Evolutionary conservation across 2,888 invertebrate species (phyloP).

Genomic region (Sinotaia quadrata): DNA sequence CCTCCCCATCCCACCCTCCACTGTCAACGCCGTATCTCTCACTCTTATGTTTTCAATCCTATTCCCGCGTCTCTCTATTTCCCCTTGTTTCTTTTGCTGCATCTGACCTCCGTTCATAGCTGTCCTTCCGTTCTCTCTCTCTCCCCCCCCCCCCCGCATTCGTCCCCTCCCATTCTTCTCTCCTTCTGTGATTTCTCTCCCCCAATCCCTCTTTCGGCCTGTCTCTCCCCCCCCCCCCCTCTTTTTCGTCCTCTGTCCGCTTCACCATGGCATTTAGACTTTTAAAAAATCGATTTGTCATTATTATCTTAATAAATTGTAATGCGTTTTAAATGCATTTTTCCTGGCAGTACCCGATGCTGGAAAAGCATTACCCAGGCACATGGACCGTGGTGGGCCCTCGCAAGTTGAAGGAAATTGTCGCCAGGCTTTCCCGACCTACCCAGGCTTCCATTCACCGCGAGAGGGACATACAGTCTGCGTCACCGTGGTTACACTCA

Average conservation of each 20-base stretch:
- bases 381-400: conserved; percentile 51
- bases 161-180: neutral
- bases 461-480: neutral
- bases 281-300: too few species aligned
- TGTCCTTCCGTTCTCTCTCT: neutral
- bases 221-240: neutral
- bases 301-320: too few species aligned
- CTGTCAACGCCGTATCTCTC: too few species aligned
- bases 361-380: conserved; percentile 57
- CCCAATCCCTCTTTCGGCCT: neutral
- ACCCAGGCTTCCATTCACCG: conserved; percentile 36
- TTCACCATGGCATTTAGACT: neutral
- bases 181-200: neutral
- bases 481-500: neutral
- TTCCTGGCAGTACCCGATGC: conserved; percentile 43
- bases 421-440: conserved; percentile 48
- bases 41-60: too few species aligned
- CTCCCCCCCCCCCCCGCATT: neutral
- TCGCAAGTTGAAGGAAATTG: conserved; percentile 42
- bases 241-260: neutral
- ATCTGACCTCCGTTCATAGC: too few species aligned
- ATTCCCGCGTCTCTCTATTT: too few species aligned
- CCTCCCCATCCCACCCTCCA: too few species aligned
- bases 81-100: too few species aligned
- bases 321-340: too few species aligned